Evolutionary conservation across 2,888 invertebrate genomes (phyloP).

Genomic region (Cremastobaeus sp.): DNA sequence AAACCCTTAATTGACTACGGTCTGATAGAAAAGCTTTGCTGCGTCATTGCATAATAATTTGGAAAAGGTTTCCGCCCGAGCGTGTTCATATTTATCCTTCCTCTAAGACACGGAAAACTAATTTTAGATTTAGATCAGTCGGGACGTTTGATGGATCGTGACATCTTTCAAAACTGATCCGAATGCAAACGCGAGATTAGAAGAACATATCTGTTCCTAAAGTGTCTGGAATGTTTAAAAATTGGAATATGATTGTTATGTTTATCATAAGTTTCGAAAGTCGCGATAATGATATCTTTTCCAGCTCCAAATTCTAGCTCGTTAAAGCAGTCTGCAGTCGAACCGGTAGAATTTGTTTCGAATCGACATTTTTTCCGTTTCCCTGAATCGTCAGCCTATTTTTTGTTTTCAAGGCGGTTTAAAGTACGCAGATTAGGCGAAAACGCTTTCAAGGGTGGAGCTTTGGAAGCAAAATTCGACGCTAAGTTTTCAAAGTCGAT

Average conservation of each 20-base stretch:
- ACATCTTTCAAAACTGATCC: constrained; percentile 40
- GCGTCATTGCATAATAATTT: not conserved
- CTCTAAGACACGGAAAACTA: constrained; percentile 45
- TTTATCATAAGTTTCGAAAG: constrained; percentile 21
- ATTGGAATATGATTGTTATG: constrained; percentile 33
- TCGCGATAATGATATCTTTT: constrained; percentile 20
- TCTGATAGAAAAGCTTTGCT: too few species aligned
- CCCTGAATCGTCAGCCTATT: not conserved
- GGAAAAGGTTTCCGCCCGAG: constrained; percentile 2
- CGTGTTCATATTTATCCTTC: constrained; percentile 43
- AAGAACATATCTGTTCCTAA: constrained; percentile 41
- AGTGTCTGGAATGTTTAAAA: constrained; percentile 24
- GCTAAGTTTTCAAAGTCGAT: constrained; percentile 38
- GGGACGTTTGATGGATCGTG: constrained; percentile 44
- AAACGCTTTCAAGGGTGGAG: constrained; percentile 49
- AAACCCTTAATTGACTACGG: too few species aligned
- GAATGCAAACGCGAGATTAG: constrained; percentile 46
- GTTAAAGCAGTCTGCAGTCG: not conserved
- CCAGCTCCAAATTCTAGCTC: constrained; percentile 1
- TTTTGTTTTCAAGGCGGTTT: constrained; percentile 4
- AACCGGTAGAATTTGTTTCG: not conserved
- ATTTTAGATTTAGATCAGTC: constrained; percentile 50
- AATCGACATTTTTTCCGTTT: not conserved
- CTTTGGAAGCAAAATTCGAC: constrained; percentile 32
- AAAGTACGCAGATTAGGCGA: constrained; percentile 55